Evolutionary conservation across 2,113 vertebrate species (phyloP).

Genomic region (Gallinago paraguaiae): DNA sequence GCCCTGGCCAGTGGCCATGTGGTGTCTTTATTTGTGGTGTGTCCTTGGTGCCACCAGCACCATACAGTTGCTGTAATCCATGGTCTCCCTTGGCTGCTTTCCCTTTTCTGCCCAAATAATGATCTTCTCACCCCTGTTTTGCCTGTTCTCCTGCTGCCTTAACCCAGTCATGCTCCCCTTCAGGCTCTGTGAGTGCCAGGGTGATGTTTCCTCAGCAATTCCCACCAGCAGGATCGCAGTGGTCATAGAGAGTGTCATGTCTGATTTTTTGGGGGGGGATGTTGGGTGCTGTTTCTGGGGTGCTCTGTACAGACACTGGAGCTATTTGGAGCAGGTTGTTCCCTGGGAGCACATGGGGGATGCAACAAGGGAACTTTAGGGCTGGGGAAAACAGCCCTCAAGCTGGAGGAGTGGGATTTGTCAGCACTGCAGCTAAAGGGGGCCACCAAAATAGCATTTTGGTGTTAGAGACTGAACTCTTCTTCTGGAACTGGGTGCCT

Average conservation of each 20-base stretch:
- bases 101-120: not conserved
- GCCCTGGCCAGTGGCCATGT: fast-evolving
- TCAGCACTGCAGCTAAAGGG: not conserved
- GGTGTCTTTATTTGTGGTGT: not conserved
- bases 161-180: fast-evolving
- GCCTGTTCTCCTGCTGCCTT: not conserved
- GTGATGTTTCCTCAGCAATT: not conserved
- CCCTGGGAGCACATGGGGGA: fast-evolving
- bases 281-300: not conserved
- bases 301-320: not conserved
- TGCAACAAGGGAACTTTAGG: too few species aligned
- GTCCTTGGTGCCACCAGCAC: fast-evolving
- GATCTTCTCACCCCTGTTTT: not conserved
- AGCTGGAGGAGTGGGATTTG: not conserved
- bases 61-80: not conserved
- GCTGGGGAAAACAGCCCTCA: fast-evolving
- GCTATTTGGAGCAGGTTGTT: not conserved
- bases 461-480: not conserved
- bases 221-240: not conserved
- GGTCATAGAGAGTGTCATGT: not conserved
- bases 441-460: not conserved
- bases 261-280: not conserved
- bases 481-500: not conserved
- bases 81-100: not conserved
- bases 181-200: fast-evolving